Conservation (phyloP, 2,888 invertebrate species). For the Dioctria rufipes region DNA sequence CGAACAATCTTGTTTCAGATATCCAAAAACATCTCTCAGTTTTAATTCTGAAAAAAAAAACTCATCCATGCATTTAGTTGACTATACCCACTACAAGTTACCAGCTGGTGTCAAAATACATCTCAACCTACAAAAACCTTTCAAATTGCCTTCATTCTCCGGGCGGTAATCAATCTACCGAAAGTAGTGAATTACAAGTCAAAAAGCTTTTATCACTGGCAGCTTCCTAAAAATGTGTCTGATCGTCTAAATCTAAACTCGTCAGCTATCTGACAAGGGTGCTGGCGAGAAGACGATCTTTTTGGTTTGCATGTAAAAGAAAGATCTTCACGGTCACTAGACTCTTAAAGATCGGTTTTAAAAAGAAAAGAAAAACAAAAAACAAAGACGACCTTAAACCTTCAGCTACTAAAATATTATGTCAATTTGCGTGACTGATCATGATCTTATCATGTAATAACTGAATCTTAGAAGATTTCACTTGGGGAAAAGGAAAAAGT, state of each 20-base stretch:
- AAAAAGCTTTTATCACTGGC: constrained; percentile 56
- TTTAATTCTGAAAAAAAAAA: no score
- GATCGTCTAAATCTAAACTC: constrained; percentile 9
- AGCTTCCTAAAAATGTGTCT: constrained; percentile 56
- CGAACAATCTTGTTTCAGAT: no score
- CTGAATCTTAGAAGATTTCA: constrained; percentile 1
- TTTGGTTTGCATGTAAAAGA: not conserved
- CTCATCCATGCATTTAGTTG: no score
- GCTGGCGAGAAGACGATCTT: constrained; percentile 21
- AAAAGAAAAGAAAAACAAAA: no score
- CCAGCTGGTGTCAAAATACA: no score
- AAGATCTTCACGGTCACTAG: no score
- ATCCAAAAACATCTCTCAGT: no score
- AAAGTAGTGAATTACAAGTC: constrained; percentile 42
- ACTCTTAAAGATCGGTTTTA: no score
- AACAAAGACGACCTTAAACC: not conserved
- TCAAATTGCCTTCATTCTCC: not conserved
- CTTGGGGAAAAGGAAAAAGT: not conserved
- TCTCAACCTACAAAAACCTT: no score
- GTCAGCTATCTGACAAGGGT: constrained; percentile 6
- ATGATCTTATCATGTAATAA: constrained; percentile 55
- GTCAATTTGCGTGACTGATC: constrained; percentile 58
- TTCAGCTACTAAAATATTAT: constrained; percentile 58
- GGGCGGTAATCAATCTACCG: constrained; percentile 4
- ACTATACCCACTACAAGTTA: no score